Conservation (phyloP, 2,797 vertebrate genomes). For the Falco novaeseelandiae region DNA sequence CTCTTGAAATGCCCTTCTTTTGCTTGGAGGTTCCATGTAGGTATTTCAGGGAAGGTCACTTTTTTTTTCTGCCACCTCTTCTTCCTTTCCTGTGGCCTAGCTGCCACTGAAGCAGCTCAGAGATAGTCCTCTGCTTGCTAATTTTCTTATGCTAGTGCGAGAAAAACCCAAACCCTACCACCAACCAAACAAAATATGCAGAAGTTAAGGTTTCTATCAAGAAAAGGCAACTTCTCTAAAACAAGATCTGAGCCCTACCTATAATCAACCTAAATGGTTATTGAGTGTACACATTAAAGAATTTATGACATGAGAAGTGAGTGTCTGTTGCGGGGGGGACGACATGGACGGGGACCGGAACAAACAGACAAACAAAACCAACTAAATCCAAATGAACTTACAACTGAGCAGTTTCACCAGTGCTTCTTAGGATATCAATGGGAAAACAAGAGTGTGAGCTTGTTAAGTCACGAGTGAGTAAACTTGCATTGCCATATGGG, state of each 20-base stretch:
- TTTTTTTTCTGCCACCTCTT: neutral
- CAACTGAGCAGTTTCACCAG: neutral
- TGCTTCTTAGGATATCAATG: neutral
- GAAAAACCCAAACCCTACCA: rapidly evolving
- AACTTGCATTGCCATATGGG: neutral
- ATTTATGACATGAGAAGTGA: neutral
- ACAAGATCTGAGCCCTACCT: neutral
- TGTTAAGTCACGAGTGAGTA: neutral
- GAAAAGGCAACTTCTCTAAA: neutral
- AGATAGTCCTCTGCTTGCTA: neutral
- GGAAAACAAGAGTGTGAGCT: neutral
- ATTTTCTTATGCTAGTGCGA: neutral
- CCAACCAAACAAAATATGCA: neutral
- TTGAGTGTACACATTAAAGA: neutral
- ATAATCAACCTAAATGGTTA: neutral
- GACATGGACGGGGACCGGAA: too few relatives aligned
- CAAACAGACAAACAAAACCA: too few relatives aligned
- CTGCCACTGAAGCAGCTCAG: neutral
- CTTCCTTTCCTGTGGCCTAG: neutral
- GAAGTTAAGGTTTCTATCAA: neutral
- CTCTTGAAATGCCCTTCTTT: neutral
- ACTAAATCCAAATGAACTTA: neutral
- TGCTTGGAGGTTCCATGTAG: neutral
- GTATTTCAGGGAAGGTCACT: neutral
- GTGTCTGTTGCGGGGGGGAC: neutral